Base-by-base conservation (phyloP, 2,797 vertebrate species). In the Argyrosomus regius region DNA sequence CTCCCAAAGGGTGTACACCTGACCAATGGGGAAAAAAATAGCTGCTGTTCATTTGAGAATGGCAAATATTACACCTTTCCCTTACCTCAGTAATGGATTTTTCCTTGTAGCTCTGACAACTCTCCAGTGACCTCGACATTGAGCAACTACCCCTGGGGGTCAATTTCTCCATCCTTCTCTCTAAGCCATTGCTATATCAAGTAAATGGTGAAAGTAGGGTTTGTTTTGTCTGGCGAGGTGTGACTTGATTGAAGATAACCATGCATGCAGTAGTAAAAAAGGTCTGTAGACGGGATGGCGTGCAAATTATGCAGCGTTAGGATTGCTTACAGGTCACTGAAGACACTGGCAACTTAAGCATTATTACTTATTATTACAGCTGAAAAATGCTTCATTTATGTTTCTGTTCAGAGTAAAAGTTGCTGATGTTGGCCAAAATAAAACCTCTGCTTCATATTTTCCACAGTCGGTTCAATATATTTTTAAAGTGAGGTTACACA, bases 21-120 rank as follows among this genome's bases (percentile, higher is more conserved):
- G 72, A 81, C 72, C 80, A 74, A 45, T 59, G 48, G 67, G 77
- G 52, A 75, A 77, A 61, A 83, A 35, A 79, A 83, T 48, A 63
- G 61, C 74, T 71, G 68, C 81, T 85, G 79, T 85, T 88, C 78
- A 83, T 88, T 85, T 84, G 81, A 89, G 84, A 89, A 88, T 88
- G 88, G 87, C 80, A 90, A 91, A 88, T 88, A 81, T 82, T 72
- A 78, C 85, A 88, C 81, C 84, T 87, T 80, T 82, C 48, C 61
- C 68, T 56, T 7, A 41, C 79, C 48, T 53, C 65, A 5, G 80
- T 85, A 82, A 91, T 90, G 81, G 84, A 81, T 90, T 87, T 89
- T 83, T 82, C 66, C 77, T 69, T 82, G 85, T 80, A 77, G 75
- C 57, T 74, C 72, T 82, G 81, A 88, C 81, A 83, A 82, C 75